Conservation (phyloP, 2,113 vertebrate species). For the Ginglymostoma cirratum region DNA sequence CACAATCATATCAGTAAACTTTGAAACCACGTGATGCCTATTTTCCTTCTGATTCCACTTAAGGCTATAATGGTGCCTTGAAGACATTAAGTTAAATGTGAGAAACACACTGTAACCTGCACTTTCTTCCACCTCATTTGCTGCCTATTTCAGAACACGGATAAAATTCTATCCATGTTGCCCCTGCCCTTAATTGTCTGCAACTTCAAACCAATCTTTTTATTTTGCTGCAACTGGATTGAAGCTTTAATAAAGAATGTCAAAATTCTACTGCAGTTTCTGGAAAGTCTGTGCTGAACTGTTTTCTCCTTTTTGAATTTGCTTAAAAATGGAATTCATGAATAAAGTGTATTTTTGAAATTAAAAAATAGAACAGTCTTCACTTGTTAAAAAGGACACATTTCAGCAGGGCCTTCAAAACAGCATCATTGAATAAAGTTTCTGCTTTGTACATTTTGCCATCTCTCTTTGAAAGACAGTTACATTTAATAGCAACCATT, state of each 20-base stretch:
- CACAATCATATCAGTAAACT: neutral
- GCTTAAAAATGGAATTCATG: too few relatives aligned
- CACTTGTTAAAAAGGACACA: neutral
- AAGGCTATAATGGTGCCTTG: neutral
- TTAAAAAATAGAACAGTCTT: neutral
- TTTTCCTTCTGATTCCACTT: neutral
- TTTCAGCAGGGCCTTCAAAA: neutral
- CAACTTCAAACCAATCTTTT: neutral
- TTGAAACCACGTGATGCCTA: neutral
- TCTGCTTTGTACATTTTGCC: neutral
- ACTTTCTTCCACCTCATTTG: neutral
- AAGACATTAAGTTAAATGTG: neutral
- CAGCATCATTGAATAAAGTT: neutral
- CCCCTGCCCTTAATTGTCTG: neutral
- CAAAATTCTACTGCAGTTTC: too few relatives aligned
- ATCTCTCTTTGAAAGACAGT: neutral
- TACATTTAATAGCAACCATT: neutral
- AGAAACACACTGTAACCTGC: neutral
- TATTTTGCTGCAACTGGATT: too few relatives aligned
- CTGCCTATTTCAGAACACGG: neutral
- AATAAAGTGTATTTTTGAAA: too few relatives aligned
- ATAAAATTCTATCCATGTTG: neutral
- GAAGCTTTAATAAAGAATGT: too few relatives aligned
- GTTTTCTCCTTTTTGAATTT: too few relatives aligned
- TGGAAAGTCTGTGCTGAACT: too few relatives aligned